Evolutionary conservation across 2,113 vertebrate species (phyloP), one percentile per base, ranked within the genome.

Genomic region (Danio rerio): DNA sequence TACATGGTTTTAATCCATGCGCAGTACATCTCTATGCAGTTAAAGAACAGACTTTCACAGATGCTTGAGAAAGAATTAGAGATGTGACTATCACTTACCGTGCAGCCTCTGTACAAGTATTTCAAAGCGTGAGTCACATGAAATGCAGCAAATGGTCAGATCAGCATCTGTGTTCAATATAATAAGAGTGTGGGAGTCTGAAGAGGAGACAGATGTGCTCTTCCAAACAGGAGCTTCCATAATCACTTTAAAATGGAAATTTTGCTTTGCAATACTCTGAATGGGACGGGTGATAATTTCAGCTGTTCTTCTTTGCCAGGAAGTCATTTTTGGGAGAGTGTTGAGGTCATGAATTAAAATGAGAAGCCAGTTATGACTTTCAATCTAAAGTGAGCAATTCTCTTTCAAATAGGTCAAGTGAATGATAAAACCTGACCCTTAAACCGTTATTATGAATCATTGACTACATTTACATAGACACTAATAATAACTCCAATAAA

Each of bases 1-100:
- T 76, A 85, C 61, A n/a, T 55, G 82, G 80, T 79, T 85, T 84
- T 74, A 61, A 66, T 66, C 73, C 80, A 71, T 15, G 53, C 6
- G n/a, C 74, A 83, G 49, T 69, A 83, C 73, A 86, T 88, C 81
- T 84, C 42, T 13, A 58, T 81, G 65, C 56, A 73, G 87, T 76
- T 58, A 18, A 56, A 61, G 43, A 20, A 1, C 71, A 66, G 78
- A 81, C 42, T 72, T 87, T 87, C 70, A 86, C 65, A 56, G 55
- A 66, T 71, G 65, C 55, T 59, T 18, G 20, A 12, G 58, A 40
- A 13, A 13, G 45, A 52, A 63, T 63, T 63, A 73, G 50, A 73
- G 56, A 9, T 15, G 21, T 69, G 62, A 20, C 12, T 45, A 42
- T 65, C 43, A 50, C 58, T 78, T 63, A 49, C 75, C 20, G 13